Percentiles rank a stretch among this genome's conserved stretches.
These are phyloP conservation scores for Ophthalmolycus amberensis DNA, from an alignment of 2,113 vertebrate species.

Conservation along the genomic window DNA sequence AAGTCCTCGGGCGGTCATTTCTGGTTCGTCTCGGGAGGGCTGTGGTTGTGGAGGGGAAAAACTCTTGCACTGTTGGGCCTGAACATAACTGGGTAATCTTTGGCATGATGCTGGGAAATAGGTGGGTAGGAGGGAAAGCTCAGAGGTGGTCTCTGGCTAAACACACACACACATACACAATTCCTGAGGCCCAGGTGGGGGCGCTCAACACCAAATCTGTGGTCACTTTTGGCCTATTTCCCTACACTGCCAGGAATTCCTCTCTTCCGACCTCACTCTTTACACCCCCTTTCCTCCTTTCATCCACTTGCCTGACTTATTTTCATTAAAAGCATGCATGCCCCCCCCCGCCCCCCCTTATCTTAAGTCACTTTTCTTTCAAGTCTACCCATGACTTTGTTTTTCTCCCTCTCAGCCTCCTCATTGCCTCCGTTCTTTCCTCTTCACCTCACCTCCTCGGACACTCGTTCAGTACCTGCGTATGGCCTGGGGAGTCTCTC, in stretches of 20 bases:
- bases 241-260: slow-evolving; percentile 74
- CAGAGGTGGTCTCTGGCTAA: slow-evolving; percentile 80
- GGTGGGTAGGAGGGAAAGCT: slow-evolving; percentile 77
- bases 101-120: slow-evolving; percentile 78
- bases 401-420: too few species aligned
- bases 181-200: slow-evolving; percentile 70
- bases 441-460: slow-evolving; percentile 24
- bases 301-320: slow-evolving; percentile 12
- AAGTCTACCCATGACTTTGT: not conserved
- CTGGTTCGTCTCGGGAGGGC: slow-evolving; percentile 61
- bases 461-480: slow-evolving; percentile 81
- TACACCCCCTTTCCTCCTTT: slow-evolving; percentile 14
- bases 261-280: slow-evolving; percentile 35
- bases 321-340: not conserved
- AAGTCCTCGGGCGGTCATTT: slow-evolving; percentile 66
- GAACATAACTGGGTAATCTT: slow-evolving; percentile 75
- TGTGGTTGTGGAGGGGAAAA: slow-evolving; percentile 67
- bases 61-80: slow-evolving; percentile 66
- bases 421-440: not conserved
- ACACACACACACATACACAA: slow-evolving; percentile 37
- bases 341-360: not conserved
- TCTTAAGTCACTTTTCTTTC: not conserved
- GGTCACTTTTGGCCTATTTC: slow-evolving; percentile 68
- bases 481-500: slow-evolving; percentile 87
- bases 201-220: slow-evolving; percentile 65